These are phyloP conservation scores for Hyphantria cunea DNA, from an alignment of 1,140 invertebrate genomes.

Conservation along the genomic window DNA sequence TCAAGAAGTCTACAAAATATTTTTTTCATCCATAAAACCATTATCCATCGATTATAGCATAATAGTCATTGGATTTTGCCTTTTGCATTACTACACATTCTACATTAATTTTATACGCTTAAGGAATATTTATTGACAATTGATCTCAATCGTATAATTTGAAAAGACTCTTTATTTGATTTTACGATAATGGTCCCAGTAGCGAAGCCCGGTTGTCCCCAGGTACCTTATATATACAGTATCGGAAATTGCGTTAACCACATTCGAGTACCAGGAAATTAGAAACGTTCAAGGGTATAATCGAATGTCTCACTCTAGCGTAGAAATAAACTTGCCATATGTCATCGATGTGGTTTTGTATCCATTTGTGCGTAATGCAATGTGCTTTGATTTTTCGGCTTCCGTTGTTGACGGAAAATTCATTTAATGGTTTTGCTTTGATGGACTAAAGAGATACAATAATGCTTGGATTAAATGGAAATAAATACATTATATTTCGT, in stretches of 20 bases:
- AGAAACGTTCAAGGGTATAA: slow-evolving; percentile 76
- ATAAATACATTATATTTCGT: background rate
- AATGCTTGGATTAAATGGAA: background rate
- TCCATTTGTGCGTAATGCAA: slow-evolving; percentile 30
- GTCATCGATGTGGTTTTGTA: slow-evolving; percentile 38
- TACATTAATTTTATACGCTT: background rate
- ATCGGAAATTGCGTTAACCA: slow-evolving; percentile 79
- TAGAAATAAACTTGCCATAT: slow-evolving; percentile 57
- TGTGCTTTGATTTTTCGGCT: slow-evolving; percentile 27
- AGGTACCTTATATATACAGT: slow-evolving; percentile 52
- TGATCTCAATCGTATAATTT: slow-evolving; percentile 58
- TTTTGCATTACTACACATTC: too few relatives aligned
- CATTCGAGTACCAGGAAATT: slow-evolving; percentile 77
- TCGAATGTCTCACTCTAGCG: slow-evolving; percentile 68
- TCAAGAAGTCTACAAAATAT: too few relatives aligned
- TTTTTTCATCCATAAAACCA: too few relatives aligned
- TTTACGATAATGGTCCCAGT: slow-evolving; percentile 58
- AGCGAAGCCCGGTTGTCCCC: slow-evolving; percentile 47
- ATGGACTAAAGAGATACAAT: background rate
- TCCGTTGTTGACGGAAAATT: slow-evolving; percentile 29
- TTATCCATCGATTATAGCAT: too few relatives aligned
- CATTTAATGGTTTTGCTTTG: slow-evolving; percentile 12
- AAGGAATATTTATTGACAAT: slow-evolving; percentile 38
- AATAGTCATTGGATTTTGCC: too few relatives aligned
- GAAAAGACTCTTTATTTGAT: slow-evolving; percentile 61